Conservation (phyloP, 2,888 invertebrate genomes). For the Synergus itoensis region DNA sequence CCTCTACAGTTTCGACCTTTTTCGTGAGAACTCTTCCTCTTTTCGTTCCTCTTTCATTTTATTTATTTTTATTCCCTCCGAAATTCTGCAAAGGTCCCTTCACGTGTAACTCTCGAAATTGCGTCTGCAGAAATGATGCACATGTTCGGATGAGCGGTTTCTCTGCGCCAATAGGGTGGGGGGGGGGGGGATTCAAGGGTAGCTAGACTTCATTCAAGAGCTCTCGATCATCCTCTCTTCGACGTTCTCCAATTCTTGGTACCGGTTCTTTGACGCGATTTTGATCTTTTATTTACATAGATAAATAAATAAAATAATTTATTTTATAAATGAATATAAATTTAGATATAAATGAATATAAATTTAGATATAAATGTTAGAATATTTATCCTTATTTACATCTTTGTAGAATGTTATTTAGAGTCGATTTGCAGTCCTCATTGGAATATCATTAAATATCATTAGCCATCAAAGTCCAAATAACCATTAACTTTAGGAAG, state of each 20-base stretch:
- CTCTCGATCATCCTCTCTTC: neutral
- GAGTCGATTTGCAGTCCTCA: conserved; percentile 4
- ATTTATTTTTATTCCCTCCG: conserved; percentile 47
- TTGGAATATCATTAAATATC: conserved; percentile 10
- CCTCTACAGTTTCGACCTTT: conserved; percentile 48
- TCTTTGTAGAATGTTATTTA: no score
- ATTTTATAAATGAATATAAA: no score
- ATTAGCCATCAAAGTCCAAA: conserved; percentile 43
- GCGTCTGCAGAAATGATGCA: conserved; percentile 64
- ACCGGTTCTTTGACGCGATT: neutral
- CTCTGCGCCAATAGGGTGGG: neutral
- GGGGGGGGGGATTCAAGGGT: no score
- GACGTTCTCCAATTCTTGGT: neutral
- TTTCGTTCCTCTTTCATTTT: conserved; percentile 44
- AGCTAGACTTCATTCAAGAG: no score
- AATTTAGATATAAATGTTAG: no score
- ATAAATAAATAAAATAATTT: no score
- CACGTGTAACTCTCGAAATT: conserved; percentile 67
- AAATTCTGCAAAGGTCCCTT: conserved; percentile 53
- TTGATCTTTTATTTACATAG: no score
- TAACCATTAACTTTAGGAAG: conserved; percentile 63
- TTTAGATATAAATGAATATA: no score
- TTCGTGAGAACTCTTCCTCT: conserved; percentile 46
- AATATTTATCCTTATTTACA: no score
- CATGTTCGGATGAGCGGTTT: conserved; percentile 53